Evolutionary conservation across 2,888 invertebrate species (phyloP).

Genomic region (Diogma glabrata): DNA sequence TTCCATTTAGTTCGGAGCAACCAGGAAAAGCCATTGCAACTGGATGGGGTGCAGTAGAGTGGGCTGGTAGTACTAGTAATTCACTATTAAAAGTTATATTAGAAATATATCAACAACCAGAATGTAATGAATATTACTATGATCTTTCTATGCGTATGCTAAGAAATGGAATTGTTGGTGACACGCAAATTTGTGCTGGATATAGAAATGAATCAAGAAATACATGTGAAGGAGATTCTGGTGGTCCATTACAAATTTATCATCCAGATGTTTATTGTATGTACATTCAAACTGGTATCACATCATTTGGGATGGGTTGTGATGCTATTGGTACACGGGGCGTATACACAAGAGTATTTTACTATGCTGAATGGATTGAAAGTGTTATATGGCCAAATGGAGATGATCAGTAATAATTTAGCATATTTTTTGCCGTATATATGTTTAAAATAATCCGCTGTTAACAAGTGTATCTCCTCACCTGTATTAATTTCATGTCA

Average conservation of each 20-base stretch:
- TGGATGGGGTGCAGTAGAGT: conserved; percentile 36
- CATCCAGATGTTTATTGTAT: conserved; percentile 32
- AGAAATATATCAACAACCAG: conserved; percentile 25
- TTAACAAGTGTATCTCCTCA: no score
- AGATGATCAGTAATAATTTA: neutral
- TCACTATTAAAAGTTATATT: conserved; percentile 38
- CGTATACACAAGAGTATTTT: neutral
- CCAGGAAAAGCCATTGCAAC: conserved; percentile 27
- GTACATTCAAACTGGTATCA: conserved; percentile 40
- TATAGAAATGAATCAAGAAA: conserved; percentile 34
- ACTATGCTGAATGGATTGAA: neutral
- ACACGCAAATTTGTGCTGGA: conserved; percentile 45
- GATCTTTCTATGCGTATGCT: conserved; percentile 22
- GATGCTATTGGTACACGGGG: conserved; percentile 27
- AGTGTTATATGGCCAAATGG: conserved; percentile 3
- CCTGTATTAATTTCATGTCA: no score
- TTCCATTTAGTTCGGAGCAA: conserved; percentile 21
- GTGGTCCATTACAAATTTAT: conserved; percentile 45
- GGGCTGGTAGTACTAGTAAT: conserved; percentile 22
- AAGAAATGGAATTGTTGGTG: conserved; percentile 35
- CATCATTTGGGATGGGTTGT: conserved; percentile 39
- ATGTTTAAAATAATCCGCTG: no score
- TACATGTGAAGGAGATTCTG: conserved; percentile 51
- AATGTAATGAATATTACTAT: conserved; percentile 31
- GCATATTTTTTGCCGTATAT: no score